Evolutionary conservation across 2,113 vertebrate species (phyloP), one percentile per base, ranked within the genome.

Genomic region (Paralichthys olivaceus): DNA sequence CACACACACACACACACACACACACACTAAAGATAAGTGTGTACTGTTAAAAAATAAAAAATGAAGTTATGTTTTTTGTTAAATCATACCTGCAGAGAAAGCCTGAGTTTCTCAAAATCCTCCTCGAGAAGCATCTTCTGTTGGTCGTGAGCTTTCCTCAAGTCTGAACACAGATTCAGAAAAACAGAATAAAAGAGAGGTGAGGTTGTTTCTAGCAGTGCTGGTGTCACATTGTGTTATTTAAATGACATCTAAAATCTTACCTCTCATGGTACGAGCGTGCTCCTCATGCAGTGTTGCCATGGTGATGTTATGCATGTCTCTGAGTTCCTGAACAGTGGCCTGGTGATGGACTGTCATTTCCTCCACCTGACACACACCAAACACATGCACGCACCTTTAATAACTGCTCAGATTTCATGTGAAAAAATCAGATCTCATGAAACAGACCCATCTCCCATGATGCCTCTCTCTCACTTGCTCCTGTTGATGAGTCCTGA

Each of bases 61-160:
- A 2, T 28, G 2, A 9, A 1, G 1, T 61, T 11, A 1, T 34
- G 0, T 11, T n/a, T 72, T 65, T 54, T 14, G 26, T 14, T 37
- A 4, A 40, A 8, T 40, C 32, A 17, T 73, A 87, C 98, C 96
- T 99, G 97, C 37, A 99, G 93, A 0, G 96, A 96, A 67, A 99
- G 94, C 5, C 96, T 94, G 59, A 96, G 93, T 75, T 96, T 97
- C 85, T 98, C 96, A 94, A 98, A 99, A 59, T 93, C 95, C 65
- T 97, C 96, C 87, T 98, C 96, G 8, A 98, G 84, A 20, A 96
- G 93, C 67, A 92, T 92, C 91, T 96, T 98, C 86, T 99, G 97
- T 72, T 97, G 93, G 64, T 97, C 95, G 45, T 99, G 97, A 79
- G 94, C 91, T 80, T 94, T 89, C n/a, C 95, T 95, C 82, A 99